phyloP scores from a whole-genome alignment of 1,140 invertebrate species.

The Chrysoperla carnea region DNA sequence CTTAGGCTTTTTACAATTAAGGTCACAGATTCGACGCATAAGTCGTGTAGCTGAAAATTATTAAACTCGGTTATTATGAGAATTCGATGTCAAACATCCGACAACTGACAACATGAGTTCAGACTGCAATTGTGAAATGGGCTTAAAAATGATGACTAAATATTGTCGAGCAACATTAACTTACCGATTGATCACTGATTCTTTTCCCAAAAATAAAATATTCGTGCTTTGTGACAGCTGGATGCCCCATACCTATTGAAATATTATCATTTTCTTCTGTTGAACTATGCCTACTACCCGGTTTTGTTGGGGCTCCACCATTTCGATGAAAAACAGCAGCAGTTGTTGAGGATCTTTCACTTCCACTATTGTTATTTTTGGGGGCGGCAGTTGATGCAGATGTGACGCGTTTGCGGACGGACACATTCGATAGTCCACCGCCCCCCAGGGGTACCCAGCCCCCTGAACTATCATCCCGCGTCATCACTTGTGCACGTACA shows the following conservation, averaged over 20 bases:
- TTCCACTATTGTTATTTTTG: too few species aligned
- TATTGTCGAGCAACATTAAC: too few species aligned
- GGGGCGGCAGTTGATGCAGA: constrained; percentile 18
- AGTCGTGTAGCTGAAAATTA: too few species aligned
- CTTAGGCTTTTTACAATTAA: too few species aligned
- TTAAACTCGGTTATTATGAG: too few species aligned
- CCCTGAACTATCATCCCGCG: constrained; percentile 86
- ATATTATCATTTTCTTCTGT: constrained; percentile 8
- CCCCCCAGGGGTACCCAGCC: constrained; percentile 90
- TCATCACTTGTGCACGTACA: constrained; percentile 96
- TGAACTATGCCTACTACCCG: constrained; percentile 4
- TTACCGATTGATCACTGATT: constrained; percentile 81
- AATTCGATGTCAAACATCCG: too few species aligned
- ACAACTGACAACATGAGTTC: too few species aligned
- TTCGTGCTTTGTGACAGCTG: constrained; percentile 39
- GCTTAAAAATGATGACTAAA: too few species aligned
- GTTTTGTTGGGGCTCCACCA: constrained; percentile 11
- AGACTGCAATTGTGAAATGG: too few species aligned
- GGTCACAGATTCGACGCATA: too few species aligned
- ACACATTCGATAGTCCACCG: constrained; percentile 82
- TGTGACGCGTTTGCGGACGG: constrained; percentile 54
- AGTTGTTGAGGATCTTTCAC: background rate
- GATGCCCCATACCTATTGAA: constrained; percentile 8
- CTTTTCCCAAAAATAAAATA: constrained; percentile 84
- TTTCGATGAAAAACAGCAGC: background rate